phyloP scores from a whole-genome alignment of 1,140 invertebrate species.

The Drosophila sp. region DNA sequence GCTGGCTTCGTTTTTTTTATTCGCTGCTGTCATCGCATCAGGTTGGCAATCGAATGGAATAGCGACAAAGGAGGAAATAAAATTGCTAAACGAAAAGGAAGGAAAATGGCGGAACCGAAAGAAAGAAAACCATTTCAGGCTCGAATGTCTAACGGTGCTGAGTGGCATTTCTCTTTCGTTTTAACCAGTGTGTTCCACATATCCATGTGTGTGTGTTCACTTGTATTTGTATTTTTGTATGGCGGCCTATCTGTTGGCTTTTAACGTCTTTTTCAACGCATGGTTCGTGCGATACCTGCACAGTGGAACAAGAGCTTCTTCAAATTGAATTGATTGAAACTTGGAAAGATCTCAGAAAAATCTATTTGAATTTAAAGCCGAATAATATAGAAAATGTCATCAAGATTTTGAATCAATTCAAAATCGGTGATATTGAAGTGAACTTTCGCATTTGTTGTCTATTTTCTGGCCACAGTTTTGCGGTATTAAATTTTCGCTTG shows the following conservation, averaged over 20 bases:
- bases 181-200: background rate
- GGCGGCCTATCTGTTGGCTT: conserved; percentile 61
- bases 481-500: conserved; percentile 1
- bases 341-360: too few species aligned
- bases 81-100: conserved; percentile 72
- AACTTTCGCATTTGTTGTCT: too few species aligned
- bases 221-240: conserved; percentile 21
- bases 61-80: conserved; percentile 78
- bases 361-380: too few species aligned
- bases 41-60: conserved; percentile 74
- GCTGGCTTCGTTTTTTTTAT: conserved; percentile 19
- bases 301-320: conserved; percentile 36
- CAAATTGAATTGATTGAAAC: background rate
- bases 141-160: conserved; percentile 29
- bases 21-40: conserved; percentile 37
- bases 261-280: conserved; percentile 56
- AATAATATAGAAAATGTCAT: too few species aligned
- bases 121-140: conserved; percentile 49
- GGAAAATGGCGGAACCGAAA: conserved; percentile 10
- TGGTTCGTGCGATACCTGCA: conserved; percentile 17
- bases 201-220: background rate
- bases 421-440: too few species aligned
- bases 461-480: background rate
- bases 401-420: too few species aligned
- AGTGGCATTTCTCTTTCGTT: conserved; percentile 31